These are phyloP conservation scores for Metaphire vulgaris DNA, from an alignment of 1,140 invertebrate species.

Conservation along the genomic window DNA sequence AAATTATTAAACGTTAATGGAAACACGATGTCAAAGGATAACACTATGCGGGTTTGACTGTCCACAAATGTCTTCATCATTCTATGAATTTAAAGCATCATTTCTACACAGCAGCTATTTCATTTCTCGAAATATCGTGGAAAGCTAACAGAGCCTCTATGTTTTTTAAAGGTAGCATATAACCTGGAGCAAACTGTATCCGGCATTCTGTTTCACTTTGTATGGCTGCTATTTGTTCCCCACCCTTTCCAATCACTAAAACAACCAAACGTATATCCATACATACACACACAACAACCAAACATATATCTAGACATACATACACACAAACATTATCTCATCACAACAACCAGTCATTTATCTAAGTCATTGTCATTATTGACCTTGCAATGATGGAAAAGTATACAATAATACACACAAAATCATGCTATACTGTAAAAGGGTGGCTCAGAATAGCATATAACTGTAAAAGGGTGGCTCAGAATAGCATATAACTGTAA, in stretches of 20 bases:
- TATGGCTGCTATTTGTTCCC: constrained; percentile 89
- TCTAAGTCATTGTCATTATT: too few relatives aligned
- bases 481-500: too few relatives aligned
- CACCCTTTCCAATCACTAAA: constrained; percentile 72
- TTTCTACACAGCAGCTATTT: too few relatives aligned
- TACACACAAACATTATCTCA: background rate
- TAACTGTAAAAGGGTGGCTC: too few relatives aligned
- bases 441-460: too few relatives aligned
- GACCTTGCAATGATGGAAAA: background rate
- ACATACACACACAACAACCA: constrained; percentile 25
- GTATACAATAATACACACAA: too few relatives aligned
- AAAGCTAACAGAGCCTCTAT: too few relatives aligned
- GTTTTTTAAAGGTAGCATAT: too few relatives aligned
- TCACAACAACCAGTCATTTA: background rate
- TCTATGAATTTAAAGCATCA: background rate
- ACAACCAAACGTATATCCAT: constrained; percentile 31
- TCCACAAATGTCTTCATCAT: too few relatives aligned
- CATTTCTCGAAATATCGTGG: background rate
- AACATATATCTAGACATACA: background rate
- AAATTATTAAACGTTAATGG: too few relatives aligned
- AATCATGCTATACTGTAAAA: too few relatives aligned
- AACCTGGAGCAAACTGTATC: constrained; percentile 79
- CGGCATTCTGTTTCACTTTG: constrained; percentile 93
- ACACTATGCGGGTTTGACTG: background rate
- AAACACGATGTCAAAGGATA: background rate